Percentiles rank a stretch among this genome's conserved stretches.
Evolutionary conservation across 2,113 vertebrate genomes (phyloP).

Genomic region (Elaphurus davidianus): DNA sequence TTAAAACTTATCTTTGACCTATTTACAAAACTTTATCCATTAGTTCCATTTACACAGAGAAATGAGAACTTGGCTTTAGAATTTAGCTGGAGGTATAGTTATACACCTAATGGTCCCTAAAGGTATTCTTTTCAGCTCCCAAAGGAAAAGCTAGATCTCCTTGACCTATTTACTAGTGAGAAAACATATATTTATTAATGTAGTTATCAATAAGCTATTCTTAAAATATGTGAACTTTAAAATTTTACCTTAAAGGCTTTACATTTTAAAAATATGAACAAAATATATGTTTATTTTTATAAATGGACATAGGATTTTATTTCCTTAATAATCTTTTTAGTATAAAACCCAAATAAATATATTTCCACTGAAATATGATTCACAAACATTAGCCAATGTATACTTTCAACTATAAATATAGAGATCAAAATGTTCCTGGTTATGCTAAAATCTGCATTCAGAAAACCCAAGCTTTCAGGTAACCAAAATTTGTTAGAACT

Average conservation of each 20-base stretch:
- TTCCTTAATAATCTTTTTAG: neutral
- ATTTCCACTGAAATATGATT: neutral
- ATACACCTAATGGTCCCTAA: neutral
- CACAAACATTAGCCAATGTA: neutral
- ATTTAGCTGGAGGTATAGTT: neutral
- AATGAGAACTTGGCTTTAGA: neutral
- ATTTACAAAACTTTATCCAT: neutral
- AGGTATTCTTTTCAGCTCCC: neutral
- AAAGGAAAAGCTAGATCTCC: neutral
- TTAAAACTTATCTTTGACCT: neutral
- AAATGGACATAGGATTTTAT: neutral
- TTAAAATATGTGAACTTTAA: neutral
- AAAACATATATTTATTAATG: neutral
- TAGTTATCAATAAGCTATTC: neutral
- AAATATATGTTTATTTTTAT: neutral
- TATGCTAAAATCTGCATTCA: neutral
- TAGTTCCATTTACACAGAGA: neutral
- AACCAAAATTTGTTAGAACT: neutral
- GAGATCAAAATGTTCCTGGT: neutral
- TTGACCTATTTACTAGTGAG: conserved; percentile 11
- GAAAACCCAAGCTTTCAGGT: neutral
- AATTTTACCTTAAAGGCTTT: neutral
- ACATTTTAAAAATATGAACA: neutral
- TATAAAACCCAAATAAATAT: neutral
- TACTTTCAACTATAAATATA: neutral